Base-by-base conservation (phyloP, 2,113 vertebrate species). In the Microcebus murinus region DNA sequence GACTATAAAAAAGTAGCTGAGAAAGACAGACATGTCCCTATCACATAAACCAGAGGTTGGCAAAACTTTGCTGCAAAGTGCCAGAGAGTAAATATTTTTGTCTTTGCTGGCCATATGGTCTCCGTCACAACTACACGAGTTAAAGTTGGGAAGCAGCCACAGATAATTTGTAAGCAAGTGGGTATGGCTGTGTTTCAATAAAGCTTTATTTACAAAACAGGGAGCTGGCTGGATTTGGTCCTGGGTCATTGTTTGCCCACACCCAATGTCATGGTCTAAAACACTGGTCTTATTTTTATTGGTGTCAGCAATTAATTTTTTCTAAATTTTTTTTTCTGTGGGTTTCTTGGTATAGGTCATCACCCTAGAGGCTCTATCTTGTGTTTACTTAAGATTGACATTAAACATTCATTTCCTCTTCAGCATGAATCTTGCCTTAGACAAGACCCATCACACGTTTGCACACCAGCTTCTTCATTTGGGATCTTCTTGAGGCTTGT, bases 141-240 rank as follows among this genome's bases (percentile, higher is more conserved):
- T 81, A 50, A 65, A 90, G 50, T 74, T 31, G 45, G 4, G 57
- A 42, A 50, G 81, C n/a, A 31, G 82, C 68, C 52, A 18, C 14
- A 83, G 45, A 42, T 17, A 61, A 48, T 81, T n/a, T 5, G 10
- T 8, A 67, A 73, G 39, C 0, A 4, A 82, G 45, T 80, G 13
- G 8, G 14, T 18, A 12, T 55, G 50, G 68, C 59, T 90, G 17
- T 82, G 59, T 77, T 83, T 73, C 48, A 74, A 25, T 79, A 88
- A 84, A 91, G 76, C 39, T 88, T 84, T 88, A 83, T 84, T 88
- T 94, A 77, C 18, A 73, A 39, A 70, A 59, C 14, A 57, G 36
- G 42, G 20, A 11, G 17, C 42, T 55, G 52, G 39, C 48, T 93
- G 23, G 48, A 57, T 89, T 73, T 74, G 65, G 48, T 74, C 27